Evolutionary conservation across 35 echinoderm and acorn worm genomes (phyloP), one percentile per base, ranked within the genome.

Genomic region (Apostichopus parvimensis): DNA sequence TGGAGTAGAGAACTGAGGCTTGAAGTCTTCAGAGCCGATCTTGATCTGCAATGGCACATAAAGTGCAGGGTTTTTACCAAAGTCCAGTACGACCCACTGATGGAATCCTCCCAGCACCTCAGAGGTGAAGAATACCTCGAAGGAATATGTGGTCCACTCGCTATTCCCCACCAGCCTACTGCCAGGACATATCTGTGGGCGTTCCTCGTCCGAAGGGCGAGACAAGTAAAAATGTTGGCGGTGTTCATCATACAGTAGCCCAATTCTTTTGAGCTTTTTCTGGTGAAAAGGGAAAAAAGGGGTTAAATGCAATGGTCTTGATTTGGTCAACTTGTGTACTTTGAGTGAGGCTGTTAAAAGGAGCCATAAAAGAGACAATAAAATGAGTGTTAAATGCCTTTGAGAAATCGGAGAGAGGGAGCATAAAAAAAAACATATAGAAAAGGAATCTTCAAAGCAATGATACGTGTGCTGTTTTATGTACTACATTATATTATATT

Each of bases 51-150:
- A 57, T 8, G 77, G 56, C 20, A 73, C 64, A 12, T 83, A 84
- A 12, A 92, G 62, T 6, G 84, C 79, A 53, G 91, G 91, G 10
- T 58, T 54, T 4, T 80, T 73, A 61, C 73, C 94, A 91, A 98
- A 98, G 89, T 95, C 94, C 79, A 98, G 95, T 54, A 98, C 92
- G 12, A 98, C 92, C 94, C 94, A 95, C 89, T 98, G 96, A 77
- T 95, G 92, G 92, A 98, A 95, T 57, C 64, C 83, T 12, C 97
- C 97, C 53, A 98, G 81, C 90, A 98, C 92, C 6, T 85, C 77
- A 14, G 97, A 94, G 76, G 93, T 87, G 57, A 95, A 98, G 22
- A 86, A 72, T 8, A 98, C 82, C 34, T 79, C 68, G 45, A 98
- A 92, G 24, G 53, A 88, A 84, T 72, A 87, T 9, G 12, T 83